A percentile compares a stretch with the other conserved stretches of the same genome.
Evolutionary conservation across 1,140 invertebrate species (phyloP).

Genomic region (Zaprionus kolodkinae): DNA sequence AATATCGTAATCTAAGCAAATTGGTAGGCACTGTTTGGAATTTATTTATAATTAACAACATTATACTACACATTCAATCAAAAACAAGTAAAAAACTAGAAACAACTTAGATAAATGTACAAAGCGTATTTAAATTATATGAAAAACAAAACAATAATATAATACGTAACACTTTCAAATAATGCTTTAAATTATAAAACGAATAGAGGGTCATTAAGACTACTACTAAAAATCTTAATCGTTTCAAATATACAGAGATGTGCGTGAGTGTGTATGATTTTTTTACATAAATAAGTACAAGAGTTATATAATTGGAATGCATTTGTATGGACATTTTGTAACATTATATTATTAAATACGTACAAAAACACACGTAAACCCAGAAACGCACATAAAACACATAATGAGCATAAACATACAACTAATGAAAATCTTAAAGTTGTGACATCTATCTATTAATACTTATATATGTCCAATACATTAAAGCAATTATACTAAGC

Average conservation of each 20-base stretch:
- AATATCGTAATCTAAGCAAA: no score
- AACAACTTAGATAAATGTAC: conserved; percentile 13
- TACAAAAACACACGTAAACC: not conserved
- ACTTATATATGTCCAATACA: conserved; percentile 26
- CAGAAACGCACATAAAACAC: not conserved
- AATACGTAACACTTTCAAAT: not conserved
- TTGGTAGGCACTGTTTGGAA: not conserved
- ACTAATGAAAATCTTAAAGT: conserved; percentile 7
- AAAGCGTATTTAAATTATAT: conserved; percentile 4
- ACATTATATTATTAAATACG: not conserved
- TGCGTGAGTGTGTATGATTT: not conserved
- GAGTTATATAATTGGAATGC: conserved; percentile 31
- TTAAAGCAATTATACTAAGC: conserved; percentile 37
- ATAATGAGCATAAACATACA: conserved; percentile 2
- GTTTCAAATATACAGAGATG: not conserved
- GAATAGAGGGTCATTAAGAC: conserved; percentile 10
- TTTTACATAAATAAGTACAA: conserved; percentile 6
- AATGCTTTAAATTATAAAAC: not conserved
- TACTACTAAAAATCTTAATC: conserved; percentile 11
- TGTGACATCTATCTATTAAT: conserved; percentile 31
- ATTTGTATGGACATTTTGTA: conserved; percentile 21
- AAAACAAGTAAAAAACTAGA: conserved; percentile 28
- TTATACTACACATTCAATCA: conserved; percentile 19
- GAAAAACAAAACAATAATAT: conserved; percentile 19
- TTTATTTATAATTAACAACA: conserved; percentile 25